Percentiles rank a stretch among this genome's conserved stretches.
Evolutionary conservation across 2,113 vertebrate genomes (phyloP).

Genomic region (Clarias macrocephalus): DNA sequence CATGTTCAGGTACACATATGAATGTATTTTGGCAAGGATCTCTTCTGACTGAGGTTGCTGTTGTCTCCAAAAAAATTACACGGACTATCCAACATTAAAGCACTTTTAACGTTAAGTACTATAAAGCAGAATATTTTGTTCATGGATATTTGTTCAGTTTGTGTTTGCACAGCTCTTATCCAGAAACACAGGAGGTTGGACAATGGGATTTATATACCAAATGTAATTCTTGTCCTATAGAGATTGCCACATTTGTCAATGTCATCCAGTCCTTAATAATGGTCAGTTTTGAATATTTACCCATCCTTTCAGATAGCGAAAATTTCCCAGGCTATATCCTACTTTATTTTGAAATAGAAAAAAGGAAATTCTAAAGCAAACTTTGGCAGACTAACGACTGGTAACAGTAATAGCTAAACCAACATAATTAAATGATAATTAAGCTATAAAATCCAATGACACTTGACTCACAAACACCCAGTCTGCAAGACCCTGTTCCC

Average conservation of each 20-base stretch:
- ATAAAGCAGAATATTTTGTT: neutral
- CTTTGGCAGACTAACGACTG: conserved; percentile 4
- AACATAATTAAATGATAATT: conserved; percentile 46
- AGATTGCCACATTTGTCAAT: neutral
- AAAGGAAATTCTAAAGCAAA: neutral
- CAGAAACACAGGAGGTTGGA: neutral
- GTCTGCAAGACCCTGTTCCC: conserved; percentile 69
- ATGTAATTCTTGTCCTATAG: neutral
- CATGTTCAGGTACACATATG: neutral
- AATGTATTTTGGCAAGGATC: neutral
- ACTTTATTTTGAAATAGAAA: neutral
- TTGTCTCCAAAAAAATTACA: neutral
- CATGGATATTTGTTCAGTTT: neutral
- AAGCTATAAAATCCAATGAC: conserved; percentile 31
- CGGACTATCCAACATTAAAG: neutral
- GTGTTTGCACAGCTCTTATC: neutral
- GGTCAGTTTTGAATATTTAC: neutral
- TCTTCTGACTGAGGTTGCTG: neutral
- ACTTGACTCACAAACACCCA: conserved; percentile 47
- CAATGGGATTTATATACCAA: neutral
- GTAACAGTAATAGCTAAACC: conserved; percentile 28
- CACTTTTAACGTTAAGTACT: neutral
- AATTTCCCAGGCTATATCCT: conserved; percentile 3
- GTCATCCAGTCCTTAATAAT: neutral
- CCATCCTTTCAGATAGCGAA: neutral